These are phyloP conservation scores for Suncus etruscus DNA, from an alignment of 2,113 vertebrate species.

Conservation along the genomic window DNA sequence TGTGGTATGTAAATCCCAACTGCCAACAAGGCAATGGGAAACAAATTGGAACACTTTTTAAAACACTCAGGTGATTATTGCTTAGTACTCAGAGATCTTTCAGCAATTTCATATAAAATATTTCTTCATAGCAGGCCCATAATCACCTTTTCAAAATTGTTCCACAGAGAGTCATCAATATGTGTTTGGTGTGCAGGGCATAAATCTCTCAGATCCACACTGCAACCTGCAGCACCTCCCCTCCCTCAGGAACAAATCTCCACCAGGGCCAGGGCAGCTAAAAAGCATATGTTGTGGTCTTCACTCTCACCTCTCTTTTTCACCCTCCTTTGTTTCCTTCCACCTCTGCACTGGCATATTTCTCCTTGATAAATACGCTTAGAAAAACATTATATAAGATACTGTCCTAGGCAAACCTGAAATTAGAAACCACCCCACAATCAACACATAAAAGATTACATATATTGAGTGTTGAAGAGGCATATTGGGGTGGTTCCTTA, in stretches of 20 bases:
- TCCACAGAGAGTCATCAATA: slow-evolving; percentile 83
- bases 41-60: slow-evolving; percentile 79
- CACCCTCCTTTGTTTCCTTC: slow-evolving; percentile 69
- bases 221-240: slow-evolving; percentile 86
- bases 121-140: slow-evolving; percentile 88
- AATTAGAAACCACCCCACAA: slow-evolving; percentile 77
- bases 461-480: slow-evolving; percentile 58
- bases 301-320: slow-evolving; percentile 12
- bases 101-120: slow-evolving; percentile 89
- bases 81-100: slow-evolving; percentile 85
- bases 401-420: slow-evolving; percentile 87
- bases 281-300: slow-evolving; percentile 89
- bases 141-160: slow-evolving; percentile 90
- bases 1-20: slow-evolving; percentile 71
- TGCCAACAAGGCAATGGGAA: slow-evolving; percentile 72
- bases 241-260: slow-evolving; percentile 81
- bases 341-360: slow-evolving; percentile 85
- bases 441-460: slow-evolving; percentile 74
- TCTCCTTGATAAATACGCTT: slow-evolving; percentile 88
- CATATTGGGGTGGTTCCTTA: slow-evolving; percentile 25
- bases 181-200: slow-evolving; percentile 81
- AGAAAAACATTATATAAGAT: slow-evolving; percentile 88
- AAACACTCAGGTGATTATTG: slow-evolving; percentile 89
- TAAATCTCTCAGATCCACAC: slow-evolving; percentile 92
- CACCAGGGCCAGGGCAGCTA: slow-evolving; percentile 87